Evolutionary conservation across 1,140 invertebrate species (phyloP), one percentile per base, ranked within the genome.

Genomic region (Cydia strobilella): DNA sequence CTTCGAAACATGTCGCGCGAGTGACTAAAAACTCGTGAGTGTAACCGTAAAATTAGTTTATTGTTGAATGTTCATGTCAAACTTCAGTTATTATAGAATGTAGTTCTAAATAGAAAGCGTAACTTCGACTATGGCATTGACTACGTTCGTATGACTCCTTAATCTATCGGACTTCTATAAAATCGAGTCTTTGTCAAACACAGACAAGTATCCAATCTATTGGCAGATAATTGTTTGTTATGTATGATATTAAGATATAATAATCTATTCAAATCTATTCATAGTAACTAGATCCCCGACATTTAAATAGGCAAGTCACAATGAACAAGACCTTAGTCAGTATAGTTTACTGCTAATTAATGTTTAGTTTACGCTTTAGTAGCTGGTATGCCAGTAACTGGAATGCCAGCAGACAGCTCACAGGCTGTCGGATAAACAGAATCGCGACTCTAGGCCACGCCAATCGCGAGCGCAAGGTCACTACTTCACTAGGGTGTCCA

Each of bases 381-480:
- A 12, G 15, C 63, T 27, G 62, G 62, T n/a, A 31, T 31, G 63
- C 27, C 15, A 66, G 63, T 31, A 9, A 69, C 65, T 35, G 63
- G 63, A 18, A 35, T 35, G 65, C 31, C 31, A 69, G 65, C n/a
- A 35, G 54, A 69, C 65, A 9, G 65, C 59, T 18, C 54, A 9
- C 65, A 69, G 65, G 31, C 65, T 69, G 63, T 66, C 65, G 65
- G 31, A 69, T 69, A 69, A 69, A 69, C 65, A 35, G 31, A 69
- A 69, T 35, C 27, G 65, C 65, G 63, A 69, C n/a, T 69, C 72
- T 73, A 73, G 72, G 72, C 72, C 72, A 42, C 65, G 35, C 65
- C 31, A 69, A 69, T 69, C 65, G 27, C 27, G 31, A 18, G 48
- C 48, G 48, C 72, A 73, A 73, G 72, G 72, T 73, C 72, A 73